Base-by-base conservation (phyloP, 2,113 vertebrate genomes). In the Chaenocephalus aceratus region DNA sequence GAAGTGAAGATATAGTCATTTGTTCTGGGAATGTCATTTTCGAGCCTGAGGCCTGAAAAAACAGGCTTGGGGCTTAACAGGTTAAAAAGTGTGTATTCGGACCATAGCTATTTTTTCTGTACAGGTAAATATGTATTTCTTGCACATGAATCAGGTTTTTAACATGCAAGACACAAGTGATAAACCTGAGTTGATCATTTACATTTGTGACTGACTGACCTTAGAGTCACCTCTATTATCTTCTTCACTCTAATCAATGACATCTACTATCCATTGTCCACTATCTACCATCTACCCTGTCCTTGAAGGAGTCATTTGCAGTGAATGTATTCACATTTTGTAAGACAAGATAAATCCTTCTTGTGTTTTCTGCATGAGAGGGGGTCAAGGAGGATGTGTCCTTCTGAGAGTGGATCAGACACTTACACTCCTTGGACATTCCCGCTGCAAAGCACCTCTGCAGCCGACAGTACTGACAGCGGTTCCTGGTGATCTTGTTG, bases 371-470 rank as follows among this genome's bases (percentile, higher is more conserved):
- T 16, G 4, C 44, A 4, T 15, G 1, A 56, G 13, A 56, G 8
- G 13, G 11, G 14, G 10, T 30, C 3, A 0, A 49, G 3, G 15
- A 18, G 21, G 16, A 57, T 16, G 23, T 46, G 52, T 46, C 4
- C 18, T 13, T 67, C 30, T 44, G 66, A 56, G 14, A 48, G 48
- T 1, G 16, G 56, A 0, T 57, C 26, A 10, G 71, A 78, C 60
- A 90, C 97, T 97, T 94, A 99, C 97, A 98, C 93, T 98, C 97
- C 96, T 97, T 97, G 92, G 97, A 99, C 97, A 99, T 99, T 69
- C 97, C 97, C 93, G 95, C 97, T 92, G 96, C 96, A 89, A 98
- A 97, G 95, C 97, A 99, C 93, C 94, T 96, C 95, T 98, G 97
- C 83, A 99, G 95, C 79, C 97, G 96, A 86, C 97, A 99, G 93